Conservation (phyloP, 1,140 invertebrate species). For the Lucilia sericata region DNA sequence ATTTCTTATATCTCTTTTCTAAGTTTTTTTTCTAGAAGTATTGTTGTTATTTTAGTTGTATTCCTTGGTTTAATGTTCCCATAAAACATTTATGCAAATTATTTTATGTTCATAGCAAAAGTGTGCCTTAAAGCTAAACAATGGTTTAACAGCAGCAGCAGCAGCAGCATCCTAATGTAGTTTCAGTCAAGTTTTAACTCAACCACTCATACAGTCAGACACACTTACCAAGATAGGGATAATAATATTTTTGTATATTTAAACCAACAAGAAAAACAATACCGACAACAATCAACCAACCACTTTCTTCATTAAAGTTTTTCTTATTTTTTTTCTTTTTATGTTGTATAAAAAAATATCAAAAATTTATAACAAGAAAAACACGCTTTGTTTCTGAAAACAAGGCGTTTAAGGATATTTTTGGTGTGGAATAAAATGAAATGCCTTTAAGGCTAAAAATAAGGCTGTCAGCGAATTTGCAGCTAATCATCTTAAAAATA, state of each 20-base stretch:
- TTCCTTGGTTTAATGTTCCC: not conserved
- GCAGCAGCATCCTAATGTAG: not conserved
- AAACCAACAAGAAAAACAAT: not conserved
- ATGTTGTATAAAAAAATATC: not conserved
- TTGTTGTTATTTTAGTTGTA: not conserved
- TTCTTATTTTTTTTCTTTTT: not conserved
- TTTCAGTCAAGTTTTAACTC: not conserved
- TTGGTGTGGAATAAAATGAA: slow-evolving; percentile 15
- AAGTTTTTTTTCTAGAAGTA: not conserved
- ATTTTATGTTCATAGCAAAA: slow-evolving; percentile 34
- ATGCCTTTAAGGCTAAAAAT: slow-evolving; percentile 40
- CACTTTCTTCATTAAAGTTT: not conserved
- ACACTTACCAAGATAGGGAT: not conserved
- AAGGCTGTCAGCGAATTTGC: slow-evolving; percentile 36
- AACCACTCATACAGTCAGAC: not conserved
- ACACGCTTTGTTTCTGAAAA: not conserved
- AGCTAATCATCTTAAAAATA: slow-evolving; percentile 42
- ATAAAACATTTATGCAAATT: slow-evolving; percentile 44
- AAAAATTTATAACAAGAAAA: slow-evolving; percentile 29
- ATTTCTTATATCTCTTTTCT: not conserved
- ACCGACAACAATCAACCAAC: not conserved
- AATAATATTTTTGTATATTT: not conserved
- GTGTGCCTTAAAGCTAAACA: slow-evolving; percentile 40
- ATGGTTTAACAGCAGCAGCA: not conserved
- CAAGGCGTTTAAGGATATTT: not conserved